phyloP scores from a whole-genome alignment of 1,140 invertebrate species.

The Papilio glaucus region DNA sequence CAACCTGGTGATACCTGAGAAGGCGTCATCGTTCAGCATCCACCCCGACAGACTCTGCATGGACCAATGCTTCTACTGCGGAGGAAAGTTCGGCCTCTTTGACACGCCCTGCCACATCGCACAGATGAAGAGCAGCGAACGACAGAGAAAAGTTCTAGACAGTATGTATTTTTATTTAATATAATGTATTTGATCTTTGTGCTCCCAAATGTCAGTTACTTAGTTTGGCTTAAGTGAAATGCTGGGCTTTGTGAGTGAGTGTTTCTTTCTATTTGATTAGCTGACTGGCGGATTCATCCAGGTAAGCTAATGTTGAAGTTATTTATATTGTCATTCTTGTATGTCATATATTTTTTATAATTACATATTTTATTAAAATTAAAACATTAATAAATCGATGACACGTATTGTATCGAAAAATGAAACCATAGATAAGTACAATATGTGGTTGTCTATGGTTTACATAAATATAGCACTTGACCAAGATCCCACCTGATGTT shows the following conservation, averaged over 20 bases:
- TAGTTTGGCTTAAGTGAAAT: slow-evolving; percentile 8
- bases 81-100: slow-evolving; percentile 92
- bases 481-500: too few relatives aligned
- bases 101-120: slow-evolving; percentile 94
- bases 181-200: not conserved
- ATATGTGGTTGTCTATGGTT: slow-evolving; percentile 4
- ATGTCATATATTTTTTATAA: not conserved
- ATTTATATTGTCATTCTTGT: not conserved
- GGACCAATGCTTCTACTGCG: slow-evolving; percentile 93
- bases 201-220: not conserved
- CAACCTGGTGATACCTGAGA: slow-evolving; percentile 92
- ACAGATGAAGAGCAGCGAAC: slow-evolving; percentile 90
- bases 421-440: too few relatives aligned
- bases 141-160: slow-evolving; percentile 90
- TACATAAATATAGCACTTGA: too few relatives aligned
- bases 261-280: slow-evolving; percentile 26
- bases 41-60: slow-evolving; percentile 91
- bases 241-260: not conserved
- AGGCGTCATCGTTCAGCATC: slow-evolving; percentile 93
- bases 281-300: slow-evolving; percentile 34
- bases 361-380: too few relatives aligned
- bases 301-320: slow-evolving; percentile 23
- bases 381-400: too few relatives aligned
- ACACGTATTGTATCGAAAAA: too few relatives aligned
- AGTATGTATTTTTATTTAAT: slow-evolving; percentile 78